Base-by-base conservation (phyloP, 2,888 invertebrate genomes). In the Ectemnius cavifrons region DNA sequence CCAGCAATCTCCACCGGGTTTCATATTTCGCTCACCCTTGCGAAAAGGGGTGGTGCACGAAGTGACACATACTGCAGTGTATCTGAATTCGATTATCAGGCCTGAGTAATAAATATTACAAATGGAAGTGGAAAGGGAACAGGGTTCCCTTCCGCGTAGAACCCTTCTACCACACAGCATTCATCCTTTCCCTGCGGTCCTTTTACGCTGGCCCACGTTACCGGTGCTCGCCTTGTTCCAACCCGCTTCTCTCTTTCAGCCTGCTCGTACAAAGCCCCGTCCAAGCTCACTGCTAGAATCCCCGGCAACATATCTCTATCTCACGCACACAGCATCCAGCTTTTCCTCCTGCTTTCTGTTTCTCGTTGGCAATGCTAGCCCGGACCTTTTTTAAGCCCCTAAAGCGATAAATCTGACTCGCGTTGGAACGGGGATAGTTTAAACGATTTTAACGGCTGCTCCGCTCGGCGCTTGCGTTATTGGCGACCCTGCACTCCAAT, bases 41-140 rank as follows among this genome's bases (percentile, higher is more conserved):
- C 11, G 37, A 11, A 4, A 1, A 37, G 11, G 37, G 37, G 11
- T 37, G 37, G 11, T 37, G 8, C 37, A 37, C 11, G 37, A 11
- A 37, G 6, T 37, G 37, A 11, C 37, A 11, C 74, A 71, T 60
- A 73, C 73, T 78, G 73, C 73, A 69, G 16, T 16, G 79, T 78
- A 37, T 37, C 82, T 80, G 88, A 89, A 90, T 88, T 89, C 89
- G 86, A 89, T 90, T 90, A 90, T 90, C 89, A 86, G 83, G 83
- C 85, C 81, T 69, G 78, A 79, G 83, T 87, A 87, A 90, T 90
- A 90, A 90, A 90, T 90, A 90, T 90, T 90, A 87, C 90, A 89
- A 89, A 90, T 89, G 89, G 87, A 84, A 81, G 76, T 74, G 77
- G 71, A 73, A 60, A 73, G 75, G 60, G 37, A 37, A 37, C 6